These are phyloP conservation scores for Philaethria dido DNA, from an alignment of 2,888 invertebrate genomes.

Conservation along the genomic window DNA sequence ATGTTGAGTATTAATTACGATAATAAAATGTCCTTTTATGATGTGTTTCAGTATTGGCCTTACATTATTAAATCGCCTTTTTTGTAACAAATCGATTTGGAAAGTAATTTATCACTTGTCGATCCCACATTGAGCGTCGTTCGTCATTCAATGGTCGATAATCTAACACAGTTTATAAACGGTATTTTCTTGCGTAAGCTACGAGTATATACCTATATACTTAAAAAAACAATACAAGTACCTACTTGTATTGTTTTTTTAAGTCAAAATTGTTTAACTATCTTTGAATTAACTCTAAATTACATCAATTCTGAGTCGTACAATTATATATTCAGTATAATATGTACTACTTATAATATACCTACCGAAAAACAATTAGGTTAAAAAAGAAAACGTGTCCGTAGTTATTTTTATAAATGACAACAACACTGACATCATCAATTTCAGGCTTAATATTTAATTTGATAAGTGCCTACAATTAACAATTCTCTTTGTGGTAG, in stretches of 20 bases:
- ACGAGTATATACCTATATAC: background rate
- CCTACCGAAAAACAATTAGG: no score
- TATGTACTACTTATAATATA: no score
- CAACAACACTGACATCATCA: background rate
- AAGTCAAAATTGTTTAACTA: no score
- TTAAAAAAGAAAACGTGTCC: background rate
- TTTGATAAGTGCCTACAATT: background rate
- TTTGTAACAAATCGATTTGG: slow-evolving; percentile 8
- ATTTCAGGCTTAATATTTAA: background rate
- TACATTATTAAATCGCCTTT: slow-evolving; percentile 15
- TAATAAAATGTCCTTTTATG: no score
- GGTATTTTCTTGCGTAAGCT: background rate
- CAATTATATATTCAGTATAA: background rate
- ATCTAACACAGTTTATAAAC: background rate
- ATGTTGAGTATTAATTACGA: no score
- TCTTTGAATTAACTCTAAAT: no score
- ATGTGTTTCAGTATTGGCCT: background rate
- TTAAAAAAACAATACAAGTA: background rate
- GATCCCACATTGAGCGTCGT: slow-evolving; percentile 5
- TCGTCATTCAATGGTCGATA: slow-evolving; percentile 8
- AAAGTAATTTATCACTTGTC: slow-evolving; percentile 13
- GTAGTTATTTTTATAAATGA: background rate
- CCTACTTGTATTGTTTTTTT: background rate
- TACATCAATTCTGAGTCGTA: no score
- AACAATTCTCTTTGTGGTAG: no score